Conservation (phyloP, 2,113 vertebrate species). For the human region DNA sequence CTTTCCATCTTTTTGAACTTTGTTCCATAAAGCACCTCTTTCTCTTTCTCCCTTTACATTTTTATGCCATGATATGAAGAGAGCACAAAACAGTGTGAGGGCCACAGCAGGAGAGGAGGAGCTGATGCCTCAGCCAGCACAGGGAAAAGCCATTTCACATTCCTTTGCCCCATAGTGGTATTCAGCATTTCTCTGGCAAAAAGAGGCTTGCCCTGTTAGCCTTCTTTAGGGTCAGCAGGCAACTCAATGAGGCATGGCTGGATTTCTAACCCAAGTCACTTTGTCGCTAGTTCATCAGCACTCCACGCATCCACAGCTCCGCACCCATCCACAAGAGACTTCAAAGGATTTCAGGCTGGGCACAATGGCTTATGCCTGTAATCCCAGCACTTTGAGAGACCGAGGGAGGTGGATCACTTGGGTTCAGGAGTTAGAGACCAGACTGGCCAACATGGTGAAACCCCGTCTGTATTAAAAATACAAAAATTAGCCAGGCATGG, state of each 20-base stretch:
- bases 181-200: neutral
- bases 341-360: neutral
- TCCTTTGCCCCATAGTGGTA: neutral
- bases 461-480: no score
- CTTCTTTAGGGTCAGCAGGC: neutral
- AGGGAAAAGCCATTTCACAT: neutral
- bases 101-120: no score
- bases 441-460: no score
- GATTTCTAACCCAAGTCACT: constrained; percentile 1
- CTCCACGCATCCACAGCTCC: neutral
- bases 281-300: neutral
- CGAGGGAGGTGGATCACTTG: no score
- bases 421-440: no score
- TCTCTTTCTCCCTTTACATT: neutral
- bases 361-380: no score
- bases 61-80: neutral
- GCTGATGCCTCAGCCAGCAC: neutral
- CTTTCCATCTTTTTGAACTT: neutral
- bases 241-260: neutral
- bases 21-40: neutral
- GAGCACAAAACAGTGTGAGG: neutral
- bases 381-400: no score
- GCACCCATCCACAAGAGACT: neutral
- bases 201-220: neutral
- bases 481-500: no score